Conservation (phyloP, 2,888 invertebrate species). For the Phyto melanocephala region DNA sequence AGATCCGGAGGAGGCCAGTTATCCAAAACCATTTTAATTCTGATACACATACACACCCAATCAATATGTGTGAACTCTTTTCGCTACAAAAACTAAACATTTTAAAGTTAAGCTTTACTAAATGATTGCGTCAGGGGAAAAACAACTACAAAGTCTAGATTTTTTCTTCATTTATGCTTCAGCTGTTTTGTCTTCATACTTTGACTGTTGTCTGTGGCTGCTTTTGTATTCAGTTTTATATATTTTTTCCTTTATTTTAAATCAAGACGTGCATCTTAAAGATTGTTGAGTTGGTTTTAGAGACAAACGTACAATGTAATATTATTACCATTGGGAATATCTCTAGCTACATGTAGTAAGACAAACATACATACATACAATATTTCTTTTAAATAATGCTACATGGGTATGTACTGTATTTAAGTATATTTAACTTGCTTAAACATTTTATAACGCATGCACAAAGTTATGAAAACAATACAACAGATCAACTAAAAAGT, state of each 20-base stretch:
- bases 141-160: conserved; percentile 52
- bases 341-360: conserved; percentile 30
- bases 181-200: conserved; percentile 26
- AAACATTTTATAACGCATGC: conserved; percentile 67
- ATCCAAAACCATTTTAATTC: conserved; percentile 25
- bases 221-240: conserved; percentile 29
- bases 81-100: conserved; percentile 38
- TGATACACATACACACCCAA: background rate
- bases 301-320: conserved; percentile 54
- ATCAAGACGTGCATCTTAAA: conserved; percentile 65
- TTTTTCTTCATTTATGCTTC: conserved; percentile 16
- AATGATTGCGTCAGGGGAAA: conserved; percentile 69
- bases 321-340: conserved; percentile 66
- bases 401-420: background rate
- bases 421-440: conserved; percentile 35
- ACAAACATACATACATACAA: background rate
- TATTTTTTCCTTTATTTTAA: conserved; percentile 25
- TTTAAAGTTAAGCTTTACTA: conserved; percentile 65
- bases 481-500: conserved; percentile 58
- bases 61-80: conserved; percentile 42
- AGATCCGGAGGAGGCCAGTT: conserved; percentile 36
- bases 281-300: conserved; percentile 51
- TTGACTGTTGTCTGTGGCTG: background rate
- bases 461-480: conserved; percentile 66
- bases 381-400: background rate